Percentiles rank a stretch among this genome's conserved stretches.
phyloP scores from a whole-genome alignment of 1,140 invertebrate species.

The Gryllus bimaculatus region DNA sequence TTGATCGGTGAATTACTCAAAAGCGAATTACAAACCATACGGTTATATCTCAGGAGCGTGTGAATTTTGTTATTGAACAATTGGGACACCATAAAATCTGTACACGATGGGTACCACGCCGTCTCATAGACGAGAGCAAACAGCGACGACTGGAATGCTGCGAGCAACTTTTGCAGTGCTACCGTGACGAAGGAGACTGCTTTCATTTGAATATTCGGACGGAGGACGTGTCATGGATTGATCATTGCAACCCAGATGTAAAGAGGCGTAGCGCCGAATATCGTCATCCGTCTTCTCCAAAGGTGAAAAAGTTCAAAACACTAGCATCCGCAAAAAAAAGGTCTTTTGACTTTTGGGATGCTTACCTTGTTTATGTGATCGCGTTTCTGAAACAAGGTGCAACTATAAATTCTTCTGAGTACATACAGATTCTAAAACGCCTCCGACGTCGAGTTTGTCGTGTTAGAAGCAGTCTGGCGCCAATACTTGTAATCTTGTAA shows the following conservation, averaged over 20 bases:
- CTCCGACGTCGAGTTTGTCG: background rate
- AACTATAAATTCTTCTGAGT: background rate
- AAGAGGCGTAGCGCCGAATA: background rate
- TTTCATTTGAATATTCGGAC: background rate
- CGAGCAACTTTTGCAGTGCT: background rate
- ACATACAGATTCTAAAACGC: background rate
- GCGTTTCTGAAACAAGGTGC: background rate
- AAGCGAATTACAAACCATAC: no score
- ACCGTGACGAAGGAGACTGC: background rate
- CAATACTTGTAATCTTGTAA: conserved; percentile 7
- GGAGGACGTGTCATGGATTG: background rate
- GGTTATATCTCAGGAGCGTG: background rate
- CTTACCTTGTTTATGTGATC: no score
- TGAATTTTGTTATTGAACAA: background rate
- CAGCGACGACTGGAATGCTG: background rate
- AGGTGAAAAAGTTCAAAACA: background rate
- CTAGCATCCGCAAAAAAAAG: background rate
- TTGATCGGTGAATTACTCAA: background rate
- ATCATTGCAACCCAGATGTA: background rate
- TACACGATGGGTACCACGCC: background rate
- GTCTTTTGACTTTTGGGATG: background rate
- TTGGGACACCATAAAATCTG: background rate
- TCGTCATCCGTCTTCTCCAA: background rate
- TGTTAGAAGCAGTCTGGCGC: background rate
- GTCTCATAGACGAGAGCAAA: background rate